A percentile compares a stretch with the other conserved stretches of the same genome.
phyloP scores from a whole-genome alignment of 2,797 vertebrate genomes.

The Lepus oiostolus region DNA sequence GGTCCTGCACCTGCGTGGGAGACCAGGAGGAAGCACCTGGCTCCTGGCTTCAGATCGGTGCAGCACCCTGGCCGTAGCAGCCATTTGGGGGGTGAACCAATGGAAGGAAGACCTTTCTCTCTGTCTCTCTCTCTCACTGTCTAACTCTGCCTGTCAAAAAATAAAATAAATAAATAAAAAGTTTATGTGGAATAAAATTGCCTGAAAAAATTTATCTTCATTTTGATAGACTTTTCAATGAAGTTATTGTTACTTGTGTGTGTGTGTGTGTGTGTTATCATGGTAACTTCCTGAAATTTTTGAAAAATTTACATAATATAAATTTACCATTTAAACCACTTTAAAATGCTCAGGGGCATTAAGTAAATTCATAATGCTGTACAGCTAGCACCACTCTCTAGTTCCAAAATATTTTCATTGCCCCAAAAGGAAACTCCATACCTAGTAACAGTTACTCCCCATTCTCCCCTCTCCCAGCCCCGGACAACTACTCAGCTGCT shows the following conservation, averaged over 20 bases:
- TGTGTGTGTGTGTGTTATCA: background rate
- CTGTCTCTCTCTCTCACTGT: no score
- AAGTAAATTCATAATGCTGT: background rate
- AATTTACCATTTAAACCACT: background rate
- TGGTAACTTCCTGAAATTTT: background rate
- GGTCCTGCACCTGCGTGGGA: no score
- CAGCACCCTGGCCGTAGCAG: no score
- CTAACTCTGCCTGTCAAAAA: no score
- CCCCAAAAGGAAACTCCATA: background rate
- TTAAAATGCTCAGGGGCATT: background rate
- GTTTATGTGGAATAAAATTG: background rate
- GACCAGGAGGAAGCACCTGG: no score
- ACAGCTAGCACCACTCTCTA: background rate
- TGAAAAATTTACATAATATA: background rate
- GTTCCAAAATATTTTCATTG: background rate
- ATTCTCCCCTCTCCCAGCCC: no score
- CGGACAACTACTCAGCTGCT: background rate
- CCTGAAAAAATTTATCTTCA: constrained; percentile 3
- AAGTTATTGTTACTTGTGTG: constrained; percentile 12
- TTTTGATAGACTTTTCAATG: constrained; percentile 52
- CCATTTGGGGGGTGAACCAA: no score
- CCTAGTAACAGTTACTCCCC: background rate
- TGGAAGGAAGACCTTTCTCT: no score
- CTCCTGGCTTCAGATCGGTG: no score
- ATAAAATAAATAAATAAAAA: background rate